phyloP scores from a whole-genome alignment of 1,140 invertebrate species.

The Hetaerina americana region DNA sequence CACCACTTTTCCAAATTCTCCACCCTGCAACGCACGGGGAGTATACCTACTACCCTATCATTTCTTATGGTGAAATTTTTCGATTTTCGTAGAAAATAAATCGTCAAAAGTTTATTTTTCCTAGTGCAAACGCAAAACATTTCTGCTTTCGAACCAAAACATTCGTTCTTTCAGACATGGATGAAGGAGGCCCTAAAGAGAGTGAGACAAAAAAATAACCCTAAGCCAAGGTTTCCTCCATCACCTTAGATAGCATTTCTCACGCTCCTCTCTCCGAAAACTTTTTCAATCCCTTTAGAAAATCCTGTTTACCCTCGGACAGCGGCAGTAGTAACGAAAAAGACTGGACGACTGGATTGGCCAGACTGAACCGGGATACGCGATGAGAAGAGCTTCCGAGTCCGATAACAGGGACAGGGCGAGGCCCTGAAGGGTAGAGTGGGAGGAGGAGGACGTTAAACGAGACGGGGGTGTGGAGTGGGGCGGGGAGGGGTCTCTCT shows the following conservation, averaged over 20 bases:
- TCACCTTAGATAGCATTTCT: neutral
- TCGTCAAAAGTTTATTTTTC: no score
- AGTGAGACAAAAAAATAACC: no score
- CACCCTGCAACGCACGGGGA: no score
- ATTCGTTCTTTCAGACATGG: neutral
- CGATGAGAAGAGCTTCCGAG: neutral
- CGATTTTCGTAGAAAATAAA: no score
- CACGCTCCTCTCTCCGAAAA: neutral
- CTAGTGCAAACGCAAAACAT: neutral
- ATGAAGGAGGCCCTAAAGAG: no score
- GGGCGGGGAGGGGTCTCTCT: no score
- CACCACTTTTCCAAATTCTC: no score
- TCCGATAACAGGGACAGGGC: neutral
- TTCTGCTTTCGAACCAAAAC: neutral
- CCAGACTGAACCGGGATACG: neutral
- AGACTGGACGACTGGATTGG: neutral
- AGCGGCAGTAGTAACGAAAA: neutral
- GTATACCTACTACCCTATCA: no score
- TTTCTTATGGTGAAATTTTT: no score
- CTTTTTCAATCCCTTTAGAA: neutral
- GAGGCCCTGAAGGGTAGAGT: neutral
- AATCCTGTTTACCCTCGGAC: neutral
- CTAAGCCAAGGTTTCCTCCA: no score
- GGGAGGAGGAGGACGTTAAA: neutral
- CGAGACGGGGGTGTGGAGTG: no score